Evolutionary conservation across 2,113 vertebrate species (phyloP).

Genomic region (Mus musculus): GRCm39 chr16:73678501-73679000

Average conservation of each 20-base stretch:
- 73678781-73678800: too few species aligned
- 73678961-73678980: slow-evolving; percentile 25
- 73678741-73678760: neutral
- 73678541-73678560: neutral
- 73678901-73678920: slow-evolving; percentile 19
- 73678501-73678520: neutral
- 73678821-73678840: too few species aligned
- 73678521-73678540: neutral
- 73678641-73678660: neutral
- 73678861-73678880: neutral
- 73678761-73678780: neutral
- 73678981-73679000: slow-evolving; percentile 43
- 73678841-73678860: fast-evolving
- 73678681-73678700: neutral
- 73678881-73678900: slow-evolving; percentile 38
- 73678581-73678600: neutral
- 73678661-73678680: neutral
- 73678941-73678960: slow-evolving; percentile 57
- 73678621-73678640: neutral
- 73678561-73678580: neutral
- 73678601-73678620: neutral
- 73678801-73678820: too few species aligned
- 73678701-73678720: neutral
- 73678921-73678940: slow-evolving; percentile 35
- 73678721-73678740: neutral